Evolutionary conservation across 2,888 invertebrate species (phyloP), one percentile per base, ranked within the genome.

Genomic region (Subacronicta megacephala): DNA sequence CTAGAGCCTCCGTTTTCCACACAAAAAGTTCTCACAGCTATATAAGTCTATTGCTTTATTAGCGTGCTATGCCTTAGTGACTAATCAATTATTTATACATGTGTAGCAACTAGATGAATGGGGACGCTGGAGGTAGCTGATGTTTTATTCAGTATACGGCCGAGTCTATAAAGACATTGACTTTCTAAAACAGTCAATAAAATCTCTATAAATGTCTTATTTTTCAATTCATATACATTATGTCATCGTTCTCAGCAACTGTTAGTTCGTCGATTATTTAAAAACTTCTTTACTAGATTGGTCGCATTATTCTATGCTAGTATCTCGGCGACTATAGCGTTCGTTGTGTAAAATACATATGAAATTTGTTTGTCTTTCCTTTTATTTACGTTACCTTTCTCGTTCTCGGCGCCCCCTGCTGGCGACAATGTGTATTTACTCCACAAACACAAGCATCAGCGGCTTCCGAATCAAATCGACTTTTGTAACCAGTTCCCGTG

Each of bases 381-480:
- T 26, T 3, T 74, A 73, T 76, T 78, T 73, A 74, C 77, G 71
- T 62, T 74, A 78, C 76, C 68, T 75, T 53, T n/a, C 18, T 36
- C 40, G 44, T 16, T 42, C 41, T 35, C 44, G 41, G 51, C 52
- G 55, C 54, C 51, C 44, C 49, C 37, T 42, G 50, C 46, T 12
- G 57, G n/a, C 60, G 66, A 63, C 72, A 63, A 55, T 75, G 75
- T 80, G 75, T 75, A 75, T 79, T 75, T 75, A 68, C 66, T 63
- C 55, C 60, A 66, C 68, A 71, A 61, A 45, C 61, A 66, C 63
- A 62, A 54, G 63, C 62, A 51, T 59, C 62, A 42, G 38, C 49
- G 59, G 52, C 76, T 74, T 44, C 69, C 64, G 75, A 78, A 76
- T 77, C 81, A 65, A 82, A 82, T 81, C 64, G 66, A 60, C 60